A percentile compares a stretch with the other conserved stretches of the same genome.
Conservation (phyloP, 2,797 vertebrate species). For the Oryzias dopingdopingensis region DNA sequence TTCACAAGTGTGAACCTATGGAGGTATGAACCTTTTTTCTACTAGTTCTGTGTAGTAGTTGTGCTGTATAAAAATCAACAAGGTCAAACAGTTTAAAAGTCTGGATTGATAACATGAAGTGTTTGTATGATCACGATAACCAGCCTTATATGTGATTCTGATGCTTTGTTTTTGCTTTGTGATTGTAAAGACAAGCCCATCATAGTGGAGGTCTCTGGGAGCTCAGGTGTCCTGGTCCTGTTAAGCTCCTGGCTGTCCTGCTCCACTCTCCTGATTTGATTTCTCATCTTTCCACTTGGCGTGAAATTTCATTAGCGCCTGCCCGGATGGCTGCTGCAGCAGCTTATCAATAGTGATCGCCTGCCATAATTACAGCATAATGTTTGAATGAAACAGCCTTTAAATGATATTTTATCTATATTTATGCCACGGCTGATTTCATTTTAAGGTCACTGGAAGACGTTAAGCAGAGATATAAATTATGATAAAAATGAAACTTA, state of each 20-base stretch:
- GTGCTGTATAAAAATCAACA: too few species aligned
- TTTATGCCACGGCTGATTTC: slow-evolving; percentile 58
- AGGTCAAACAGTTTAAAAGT: too few species aligned
- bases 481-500: slow-evolving; percentile 28
- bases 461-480: slow-evolving; percentile 51
- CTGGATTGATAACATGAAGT: too few species aligned
- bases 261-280: slow-evolving; percentile 55
- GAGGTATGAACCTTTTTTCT: too few species aligned
- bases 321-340: slow-evolving; percentile 14
- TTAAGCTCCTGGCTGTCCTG: slow-evolving; percentile 41
- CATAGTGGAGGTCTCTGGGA: slow-evolving; percentile 1
- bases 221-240: slow-evolving; percentile 50
- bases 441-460: slow-evolving; percentile 51
- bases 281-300: slow-evolving; percentile 36
- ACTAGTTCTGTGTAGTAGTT: too few species aligned
- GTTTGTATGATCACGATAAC: too few species aligned
- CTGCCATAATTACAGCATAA: slow-evolving; percentile 49
- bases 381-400: slow-evolving; percentile 50
- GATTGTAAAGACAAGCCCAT: too few species aligned
- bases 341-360: slow-evolving; percentile 54
- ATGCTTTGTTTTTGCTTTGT: too few species aligned
- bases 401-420: slow-evolving; percentile 60
- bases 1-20: too few species aligned
- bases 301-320: slow-evolving; percentile 58
- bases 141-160: too few species aligned